Evolutionary conservation across 2,797 vertebrate species (phyloP).

Genomic region (Anisognathus igniventris): DNA sequence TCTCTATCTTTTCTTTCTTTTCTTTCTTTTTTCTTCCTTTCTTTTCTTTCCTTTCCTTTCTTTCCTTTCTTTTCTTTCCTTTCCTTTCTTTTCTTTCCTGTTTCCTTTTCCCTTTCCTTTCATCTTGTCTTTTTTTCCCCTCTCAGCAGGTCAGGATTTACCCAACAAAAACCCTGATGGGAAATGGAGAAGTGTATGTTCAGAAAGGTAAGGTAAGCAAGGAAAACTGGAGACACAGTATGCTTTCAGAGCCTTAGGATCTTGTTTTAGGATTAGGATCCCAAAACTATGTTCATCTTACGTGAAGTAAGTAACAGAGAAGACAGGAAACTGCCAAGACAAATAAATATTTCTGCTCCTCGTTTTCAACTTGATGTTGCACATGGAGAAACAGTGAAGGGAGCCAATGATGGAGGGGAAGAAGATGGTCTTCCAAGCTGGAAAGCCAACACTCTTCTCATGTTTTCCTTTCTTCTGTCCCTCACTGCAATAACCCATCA

Average conservation of each 20-base stretch:
- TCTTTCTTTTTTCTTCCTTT: no score
- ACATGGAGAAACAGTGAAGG: not conserved
- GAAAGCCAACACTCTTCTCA: not conserved
- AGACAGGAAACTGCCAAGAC: not conserved
- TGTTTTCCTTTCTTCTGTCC: not conserved
- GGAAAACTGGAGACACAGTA: not conserved
- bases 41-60: fast-evolving
- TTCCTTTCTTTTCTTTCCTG: no score
- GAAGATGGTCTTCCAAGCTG: not conserved
- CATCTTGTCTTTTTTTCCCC: not conserved
- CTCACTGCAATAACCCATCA: not conserved
- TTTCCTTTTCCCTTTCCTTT: no score
- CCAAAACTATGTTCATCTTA: not conserved
- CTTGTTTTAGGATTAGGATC: not conserved
- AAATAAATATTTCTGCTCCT: not conserved
- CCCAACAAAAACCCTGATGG: not conserved
- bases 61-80: no score
- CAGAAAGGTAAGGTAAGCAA: not conserved
- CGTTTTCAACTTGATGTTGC: not conserved
- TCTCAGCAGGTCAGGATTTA: not conserved
- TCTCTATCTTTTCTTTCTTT: no score
- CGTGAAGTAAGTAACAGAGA: not conserved
- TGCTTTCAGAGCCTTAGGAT: not conserved
- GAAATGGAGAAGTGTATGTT: not conserved
- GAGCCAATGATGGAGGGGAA: not conserved